Conservation (phyloP, 2,888 invertebrate species). For the Mechanitis mazaeus region DNA sequence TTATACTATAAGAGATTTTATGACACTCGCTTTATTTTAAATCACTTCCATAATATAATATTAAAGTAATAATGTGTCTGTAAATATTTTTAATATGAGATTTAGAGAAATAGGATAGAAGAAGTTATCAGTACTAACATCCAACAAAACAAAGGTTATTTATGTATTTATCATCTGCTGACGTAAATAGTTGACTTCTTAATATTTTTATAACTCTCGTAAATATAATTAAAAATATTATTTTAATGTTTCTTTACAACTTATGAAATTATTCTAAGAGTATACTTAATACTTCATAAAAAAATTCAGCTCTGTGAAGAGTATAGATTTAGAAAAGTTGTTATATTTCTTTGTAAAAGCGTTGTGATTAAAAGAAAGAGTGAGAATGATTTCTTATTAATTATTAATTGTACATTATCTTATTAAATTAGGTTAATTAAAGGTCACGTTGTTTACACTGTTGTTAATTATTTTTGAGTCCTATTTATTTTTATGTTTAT, state of each 20-base stretch:
- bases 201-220: too few species aligned
- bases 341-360: slow-evolving; percentile 12
- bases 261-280: neutral
- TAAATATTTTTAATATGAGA: too few species aligned
- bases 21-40: neutral
- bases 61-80: too few species aligned
- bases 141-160: too few species aligned
- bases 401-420: slow-evolving; percentile 14
- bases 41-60: too few species aligned
- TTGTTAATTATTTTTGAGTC: neutral
- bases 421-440: slow-evolving; percentile 17
- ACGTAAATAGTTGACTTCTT: too few species aligned
- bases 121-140: too few species aligned
- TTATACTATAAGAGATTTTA: slow-evolving; percentile 3
- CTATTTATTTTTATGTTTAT: slow-evolving; percentile 5
- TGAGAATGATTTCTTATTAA: slow-evolving; percentile 15
- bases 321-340: slow-evolving; percentile 21
- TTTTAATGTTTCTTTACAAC: too few species aligned
- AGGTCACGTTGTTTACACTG: neutral
- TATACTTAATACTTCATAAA: slow-evolving; percentile 8
- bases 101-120: too few species aligned
- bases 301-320: slow-evolving; percentile 10
- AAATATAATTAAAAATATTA: too few species aligned
- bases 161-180: too few species aligned
- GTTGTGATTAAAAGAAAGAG: slow-evolving; percentile 23